Evolutionary conservation across 2,113 vertebrate species (phyloP).

Genomic region (Accipiter virgatus): DNA sequence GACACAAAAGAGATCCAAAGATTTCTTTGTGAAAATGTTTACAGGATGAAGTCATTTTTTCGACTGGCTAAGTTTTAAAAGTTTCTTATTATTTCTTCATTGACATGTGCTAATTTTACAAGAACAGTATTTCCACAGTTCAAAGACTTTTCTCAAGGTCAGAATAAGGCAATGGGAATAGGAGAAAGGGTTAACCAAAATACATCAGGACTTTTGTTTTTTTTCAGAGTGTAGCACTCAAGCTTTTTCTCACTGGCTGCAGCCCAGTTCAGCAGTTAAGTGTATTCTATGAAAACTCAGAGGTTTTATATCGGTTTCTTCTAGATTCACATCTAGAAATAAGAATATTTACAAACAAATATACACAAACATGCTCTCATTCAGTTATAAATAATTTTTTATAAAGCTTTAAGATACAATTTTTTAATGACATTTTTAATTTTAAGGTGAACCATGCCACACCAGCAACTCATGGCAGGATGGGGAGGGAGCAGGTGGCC

Average conservation of each 20-base stretch:
- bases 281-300: not conserved
- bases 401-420: rapidly evolving
- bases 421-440: not conserved
- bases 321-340: not conserved
- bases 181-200: not conserved
- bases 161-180: not conserved
- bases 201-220: not conserved
- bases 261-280: not conserved
- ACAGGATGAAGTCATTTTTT: not conserved
- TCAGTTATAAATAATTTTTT: not conserved
- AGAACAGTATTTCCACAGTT: not conserved
- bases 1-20: conserved; percentile 38
- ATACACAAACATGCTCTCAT: not conserved
- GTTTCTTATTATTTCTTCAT: conserved; percentile 42
- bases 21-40: conserved; percentile 55
- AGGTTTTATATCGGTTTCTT: not conserved
- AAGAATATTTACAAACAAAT: not conserved
- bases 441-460: not conserved
- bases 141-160: conserved; percentile 10
- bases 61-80: not conserved
- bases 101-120: conserved; percentile 27
- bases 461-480: not conserved
- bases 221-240: not conserved
- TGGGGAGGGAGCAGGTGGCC: conserved; percentile 3
- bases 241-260: not conserved